Conservation (phyloP, 2,888 invertebrate genomes). For the Automeris io region DNA sequence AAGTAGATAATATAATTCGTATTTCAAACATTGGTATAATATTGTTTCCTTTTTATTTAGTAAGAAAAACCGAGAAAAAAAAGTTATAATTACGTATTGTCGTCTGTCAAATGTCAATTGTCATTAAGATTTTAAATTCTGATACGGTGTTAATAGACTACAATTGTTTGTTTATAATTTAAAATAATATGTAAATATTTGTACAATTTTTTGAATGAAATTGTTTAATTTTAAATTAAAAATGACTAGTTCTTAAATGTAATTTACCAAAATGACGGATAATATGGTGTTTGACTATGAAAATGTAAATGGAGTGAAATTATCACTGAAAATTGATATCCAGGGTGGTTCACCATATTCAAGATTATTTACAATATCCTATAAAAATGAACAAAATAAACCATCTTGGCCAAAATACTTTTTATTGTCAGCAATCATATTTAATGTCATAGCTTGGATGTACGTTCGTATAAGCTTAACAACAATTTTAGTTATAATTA, state of each 20-base stretch:
- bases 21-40: too few relatives aligned
- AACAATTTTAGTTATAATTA: constrained; percentile 42
- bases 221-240: neutral
- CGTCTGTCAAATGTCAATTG: neutral
- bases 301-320: constrained; percentile 58
- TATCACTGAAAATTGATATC: constrained; percentile 41
- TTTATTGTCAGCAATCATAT: constrained; percentile 45
- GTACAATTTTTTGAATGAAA: neutral
- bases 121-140: neutral
- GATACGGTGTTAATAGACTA: too few relatives aligned
- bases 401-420: constrained; percentile 44
- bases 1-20: too few relatives aligned
- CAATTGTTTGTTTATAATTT: too few relatives aligned
- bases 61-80: neutral
- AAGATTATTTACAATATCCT: constrained; percentile 53
- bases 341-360: constrained; percentile 43
- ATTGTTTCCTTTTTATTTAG: neutral
- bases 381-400: constrained; percentile 39
- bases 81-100: neutral
- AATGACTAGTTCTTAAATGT: too few relatives aligned
- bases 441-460: constrained; percentile 47
- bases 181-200: too few relatives aligned
- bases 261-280: constrained; percentile 14
- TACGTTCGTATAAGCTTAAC: constrained; percentile 52
- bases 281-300: constrained; percentile 35